Percentiles rank a stretch among this genome's conserved stretches.
Conservation (phyloP, 2,113 vertebrate species). For the Dipodomys ordii region DNA sequence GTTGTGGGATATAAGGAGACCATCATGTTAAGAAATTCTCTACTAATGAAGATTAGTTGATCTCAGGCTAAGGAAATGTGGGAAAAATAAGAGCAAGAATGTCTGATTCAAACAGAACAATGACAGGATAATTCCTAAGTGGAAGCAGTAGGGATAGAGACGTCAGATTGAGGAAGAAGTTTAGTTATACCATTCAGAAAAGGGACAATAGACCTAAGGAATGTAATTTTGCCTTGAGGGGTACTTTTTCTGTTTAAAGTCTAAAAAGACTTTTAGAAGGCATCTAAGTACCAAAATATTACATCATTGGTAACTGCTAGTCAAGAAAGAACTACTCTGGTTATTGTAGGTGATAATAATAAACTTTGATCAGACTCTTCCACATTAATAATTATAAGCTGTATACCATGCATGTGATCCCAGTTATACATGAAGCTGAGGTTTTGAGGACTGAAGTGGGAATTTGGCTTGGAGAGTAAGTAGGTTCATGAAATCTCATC, state of each 20-base stretch:
- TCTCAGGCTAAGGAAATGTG: background rate
- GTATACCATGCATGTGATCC: too few species aligned
- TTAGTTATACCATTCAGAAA: background rate
- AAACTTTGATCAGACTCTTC: background rate
- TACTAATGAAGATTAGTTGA: background rate
- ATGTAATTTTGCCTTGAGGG: background rate
- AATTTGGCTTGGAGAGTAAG: too few species aligned
- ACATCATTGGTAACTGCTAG: background rate
- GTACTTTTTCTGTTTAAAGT: background rate
- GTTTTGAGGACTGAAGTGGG: too few species aligned
- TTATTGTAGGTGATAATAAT: background rate
- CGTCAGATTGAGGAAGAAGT: background rate
- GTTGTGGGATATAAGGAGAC: background rate
- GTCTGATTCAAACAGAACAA: background rate
- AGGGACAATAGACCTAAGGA: background rate
- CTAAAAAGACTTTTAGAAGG: background rate
- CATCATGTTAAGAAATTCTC: background rate
- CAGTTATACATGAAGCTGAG: too few species aligned
- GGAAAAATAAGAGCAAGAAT: background rate
- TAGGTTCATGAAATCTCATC: too few species aligned
- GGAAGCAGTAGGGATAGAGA: background rate
- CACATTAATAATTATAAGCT: background rate
- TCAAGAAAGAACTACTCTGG: slow-evolving; percentile 6
- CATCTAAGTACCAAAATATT: background rate
- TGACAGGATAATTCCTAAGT: background rate